A percentile compares a stretch with the other conserved stretches of the same genome.
phyloP scores from a whole-genome alignment of 2,797 vertebrate species.

The Orestias chungarensis region DNA sequence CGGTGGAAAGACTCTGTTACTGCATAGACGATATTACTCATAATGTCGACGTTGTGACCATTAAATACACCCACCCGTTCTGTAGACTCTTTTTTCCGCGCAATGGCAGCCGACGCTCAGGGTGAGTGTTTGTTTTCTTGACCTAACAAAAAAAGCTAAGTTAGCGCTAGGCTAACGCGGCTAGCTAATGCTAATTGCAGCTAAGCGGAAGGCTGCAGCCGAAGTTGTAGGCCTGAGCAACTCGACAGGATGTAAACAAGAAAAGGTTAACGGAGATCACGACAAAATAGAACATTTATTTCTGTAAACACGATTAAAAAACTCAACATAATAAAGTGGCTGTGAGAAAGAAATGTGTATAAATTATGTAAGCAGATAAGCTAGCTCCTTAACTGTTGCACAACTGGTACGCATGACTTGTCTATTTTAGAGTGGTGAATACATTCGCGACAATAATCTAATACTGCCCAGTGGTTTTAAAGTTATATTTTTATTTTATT shows the following conservation, averaged over 20 bases:
- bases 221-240: conserved; percentile 18
- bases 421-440: too few relatives aligned
- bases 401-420: not conserved
- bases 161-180: conserved; percentile 36
- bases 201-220: not conserved
- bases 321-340: not conserved
- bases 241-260: not conserved
- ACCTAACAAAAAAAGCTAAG: conserved; percentile 26
- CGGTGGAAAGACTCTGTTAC: conserved; percentile 21
- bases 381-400: not conserved
- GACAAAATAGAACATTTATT: not conserved
- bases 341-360: not conserved
- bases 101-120: conserved; percentile 76
- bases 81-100: conserved; percentile 56
- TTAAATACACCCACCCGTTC: conserved; percentile 59
- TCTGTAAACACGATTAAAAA: not conserved
- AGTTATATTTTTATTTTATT: not conserved
- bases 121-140: conserved; percentile 63
- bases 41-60: conserved; percentile 26
- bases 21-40: conserved; percentile 27
- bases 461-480: not conserved
- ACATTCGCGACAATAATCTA: fast-evolving
- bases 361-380: not conserved
- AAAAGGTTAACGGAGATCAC: not conserved
- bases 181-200: conserved; percentile 2